Evolutionary conservation across 2,113 vertebrate species (phyloP), one percentile per base, ranked within the genome.

Genomic region (Osmerus mordax): DNA sequence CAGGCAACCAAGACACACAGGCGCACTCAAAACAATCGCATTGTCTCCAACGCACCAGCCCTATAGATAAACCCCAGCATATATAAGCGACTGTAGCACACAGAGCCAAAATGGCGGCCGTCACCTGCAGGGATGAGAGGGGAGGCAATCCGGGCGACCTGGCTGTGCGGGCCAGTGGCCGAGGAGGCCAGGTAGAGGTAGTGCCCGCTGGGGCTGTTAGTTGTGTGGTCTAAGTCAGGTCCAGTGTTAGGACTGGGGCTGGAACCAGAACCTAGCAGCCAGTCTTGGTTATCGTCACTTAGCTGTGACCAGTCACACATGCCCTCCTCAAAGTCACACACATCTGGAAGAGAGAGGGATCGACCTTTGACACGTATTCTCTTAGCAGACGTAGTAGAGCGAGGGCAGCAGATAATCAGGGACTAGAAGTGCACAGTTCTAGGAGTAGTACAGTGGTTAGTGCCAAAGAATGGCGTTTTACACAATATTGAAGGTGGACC

Each of bases 291-390:
- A 74, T 87, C 78, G 2, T 59, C 47, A 13, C 62, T 74, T 41
- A 81, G 56, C 71, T 90, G 90, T 68, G 75, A 74, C 92, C 92
- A 93, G 74, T 80, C 72, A 78, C 92, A 92, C 69, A 72, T 84
- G 2, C 82, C 87, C 53, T 88, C 84, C 73, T 93, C 92, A 64
- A 93, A 93, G 80, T 93, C 90, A 79, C 91, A 92, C 72, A 88
- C 3, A 55, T 86, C 91, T 89, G 32, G 53, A 80, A 25, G 29
- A 72, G 2, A 29, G 47, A 21, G 41, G 32, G 9, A 47, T 47
- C 1, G 5, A 47, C 41, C 2, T 47, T 47, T 47, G 41, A 47
- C 9, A 47, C 7, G 41, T 47, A 47, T 47, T 47, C 41, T 47
- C 8, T 47, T 11, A 47, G 41, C 41, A 47, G 41, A 47, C 9